Conservation (phyloP, 2,888 invertebrate species). For the Pyrrhia umbra region DNA sequence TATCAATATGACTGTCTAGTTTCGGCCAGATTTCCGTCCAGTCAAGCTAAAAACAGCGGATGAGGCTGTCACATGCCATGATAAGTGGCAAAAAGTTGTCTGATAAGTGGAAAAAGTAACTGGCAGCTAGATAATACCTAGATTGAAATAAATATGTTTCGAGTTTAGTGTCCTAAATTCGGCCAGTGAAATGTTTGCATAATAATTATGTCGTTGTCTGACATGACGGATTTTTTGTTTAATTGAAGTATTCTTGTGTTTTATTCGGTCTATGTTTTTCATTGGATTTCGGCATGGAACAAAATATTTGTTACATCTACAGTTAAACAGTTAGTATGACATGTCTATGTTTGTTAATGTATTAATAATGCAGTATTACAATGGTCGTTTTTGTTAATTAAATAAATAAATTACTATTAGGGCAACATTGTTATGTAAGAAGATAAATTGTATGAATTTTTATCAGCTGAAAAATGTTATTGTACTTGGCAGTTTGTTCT, state of each 20-base stretch:
- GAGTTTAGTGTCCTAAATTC: constrained; percentile 16
- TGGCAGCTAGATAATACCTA: constrained; percentile 7
- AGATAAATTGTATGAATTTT: too few relatives aligned
- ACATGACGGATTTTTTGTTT: constrained; percentile 5
- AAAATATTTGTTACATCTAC: neutral
- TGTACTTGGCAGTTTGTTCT: too few relatives aligned
- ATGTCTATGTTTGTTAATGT: too few relatives aligned
- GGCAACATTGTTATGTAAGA: too few relatives aligned
- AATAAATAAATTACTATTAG: too few relatives aligned
- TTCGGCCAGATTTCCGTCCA: constrained; percentile 22
- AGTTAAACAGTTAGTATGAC: too few relatives aligned
- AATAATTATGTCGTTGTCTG: constrained; percentile 7
- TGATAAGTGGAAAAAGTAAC: constrained; percentile 15
- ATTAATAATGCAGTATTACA: too few relatives aligned
- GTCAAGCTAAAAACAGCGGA: constrained; percentile 33
- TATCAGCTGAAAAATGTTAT: too few relatives aligned
- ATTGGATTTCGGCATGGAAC: neutral
- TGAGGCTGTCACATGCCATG: constrained; percentile 27
- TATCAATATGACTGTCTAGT: constrained; percentile 40
- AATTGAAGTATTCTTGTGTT: too few relatives aligned
- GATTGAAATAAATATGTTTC: constrained; percentile 29
- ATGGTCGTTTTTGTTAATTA: too few relatives aligned
- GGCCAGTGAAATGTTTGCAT: constrained; percentile 22
- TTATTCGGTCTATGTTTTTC: too few relatives aligned
- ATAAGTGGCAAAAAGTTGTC: constrained; percentile 19